These are phyloP conservation scores for Sinodicranocentrus sp. DNA, from an alignment of 2,888 invertebrate genomes.

Conservation along the genomic window DNA sequence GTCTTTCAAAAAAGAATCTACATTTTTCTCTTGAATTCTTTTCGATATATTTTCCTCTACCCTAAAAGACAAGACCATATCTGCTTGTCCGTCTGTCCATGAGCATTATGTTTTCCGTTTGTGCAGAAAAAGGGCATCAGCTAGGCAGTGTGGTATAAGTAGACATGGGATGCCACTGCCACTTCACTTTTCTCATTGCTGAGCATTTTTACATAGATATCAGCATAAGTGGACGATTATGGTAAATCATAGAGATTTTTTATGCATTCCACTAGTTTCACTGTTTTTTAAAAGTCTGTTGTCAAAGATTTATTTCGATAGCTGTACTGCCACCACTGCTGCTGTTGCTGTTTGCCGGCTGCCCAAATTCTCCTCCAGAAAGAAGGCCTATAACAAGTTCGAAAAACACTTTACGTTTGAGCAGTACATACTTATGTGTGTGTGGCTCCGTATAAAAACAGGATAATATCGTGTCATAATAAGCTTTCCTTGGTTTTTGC, in stretches of 20 bases:
- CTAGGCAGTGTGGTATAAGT: not conserved
- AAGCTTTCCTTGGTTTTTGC: not conserved
- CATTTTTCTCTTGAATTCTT: slow-evolving; percentile 1
- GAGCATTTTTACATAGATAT: not conserved
- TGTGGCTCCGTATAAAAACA: too few relatives aligned
- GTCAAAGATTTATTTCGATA: slow-evolving; percentile 48
- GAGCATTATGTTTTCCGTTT: slow-evolving; percentile 7
- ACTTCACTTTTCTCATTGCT: not conserved
- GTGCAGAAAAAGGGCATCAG: slow-evolving; percentile 19
- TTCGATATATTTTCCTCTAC: not conserved
- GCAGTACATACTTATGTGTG: too few relatives aligned
- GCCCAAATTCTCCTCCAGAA: too few relatives aligned
- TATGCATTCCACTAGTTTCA: slow-evolving; percentile 31
- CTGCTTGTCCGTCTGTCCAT: slow-evolving; percentile 15
- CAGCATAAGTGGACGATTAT: slow-evolving; percentile 37
- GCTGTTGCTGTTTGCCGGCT: not conserved
- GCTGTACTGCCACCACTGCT: not conserved
- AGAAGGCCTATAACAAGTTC: too few relatives aligned
- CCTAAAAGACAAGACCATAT: too few relatives aligned
- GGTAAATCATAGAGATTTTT: slow-evolving; percentile 48
- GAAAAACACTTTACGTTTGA: too few relatives aligned
- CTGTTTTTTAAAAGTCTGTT: slow-evolving; percentile 1
- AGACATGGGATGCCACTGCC: not conserved
- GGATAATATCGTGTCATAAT: too few relatives aligned
- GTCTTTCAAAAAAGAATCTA: too few relatives aligned